A percentile compares a stretch with the other conserved stretches of the same genome.
Conservation (phyloP, 2,888 invertebrate species). For the Dermolepida albohirtum region DNA sequence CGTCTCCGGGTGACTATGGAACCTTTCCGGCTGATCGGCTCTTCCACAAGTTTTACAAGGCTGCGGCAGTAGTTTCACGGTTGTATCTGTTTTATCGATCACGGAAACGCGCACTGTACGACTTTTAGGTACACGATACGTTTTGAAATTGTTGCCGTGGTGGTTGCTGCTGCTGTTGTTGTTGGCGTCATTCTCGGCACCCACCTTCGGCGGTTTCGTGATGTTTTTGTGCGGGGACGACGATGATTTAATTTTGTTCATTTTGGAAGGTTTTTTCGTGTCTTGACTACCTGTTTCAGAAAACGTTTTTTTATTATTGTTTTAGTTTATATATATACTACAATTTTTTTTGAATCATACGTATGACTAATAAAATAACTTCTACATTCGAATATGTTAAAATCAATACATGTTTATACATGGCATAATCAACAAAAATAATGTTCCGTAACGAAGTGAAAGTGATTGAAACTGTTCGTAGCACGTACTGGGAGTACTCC, state of each 20-base stretch:
- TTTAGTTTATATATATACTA: too few species aligned
- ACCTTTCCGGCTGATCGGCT: conserved; percentile 75
- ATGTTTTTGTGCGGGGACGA: conserved; percentile 24
- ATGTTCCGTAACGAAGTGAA: too few species aligned
- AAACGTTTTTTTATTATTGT: too few species aligned
- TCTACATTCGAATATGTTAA: too few species aligned
- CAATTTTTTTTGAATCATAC: too few species aligned
- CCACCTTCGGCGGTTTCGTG: conserved; percentile 25
- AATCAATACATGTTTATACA: too few species aligned
- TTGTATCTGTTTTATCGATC: conserved; percentile 53
- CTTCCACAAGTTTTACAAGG: conserved; percentile 77
- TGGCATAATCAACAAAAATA: too few species aligned
- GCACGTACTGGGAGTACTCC: too few species aligned
- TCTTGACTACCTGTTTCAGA: too few species aligned
- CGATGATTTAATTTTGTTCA: conserved; percentile 26
- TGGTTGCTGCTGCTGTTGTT: conserved; percentile 43
- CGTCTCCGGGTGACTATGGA: conserved; percentile 70
- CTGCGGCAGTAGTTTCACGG: conserved; percentile 58
- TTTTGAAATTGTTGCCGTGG: conserved; percentile 38
- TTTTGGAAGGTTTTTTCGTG: conserved; percentile 8
- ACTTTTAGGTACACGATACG: conserved; percentile 32
- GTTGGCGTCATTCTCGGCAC: conserved; percentile 44
- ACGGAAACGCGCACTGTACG: conserved; percentile 8
- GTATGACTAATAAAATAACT: too few species aligned
- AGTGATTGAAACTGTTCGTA: too few species aligned